A percentile compares a stretch with the other conserved stretches of the same genome.
These are phyloP conservation scores for Ptychochromis oligacanthus DNA, from an alignment of 2,113 vertebrate genomes.

Conservation along the genomic window DNA sequence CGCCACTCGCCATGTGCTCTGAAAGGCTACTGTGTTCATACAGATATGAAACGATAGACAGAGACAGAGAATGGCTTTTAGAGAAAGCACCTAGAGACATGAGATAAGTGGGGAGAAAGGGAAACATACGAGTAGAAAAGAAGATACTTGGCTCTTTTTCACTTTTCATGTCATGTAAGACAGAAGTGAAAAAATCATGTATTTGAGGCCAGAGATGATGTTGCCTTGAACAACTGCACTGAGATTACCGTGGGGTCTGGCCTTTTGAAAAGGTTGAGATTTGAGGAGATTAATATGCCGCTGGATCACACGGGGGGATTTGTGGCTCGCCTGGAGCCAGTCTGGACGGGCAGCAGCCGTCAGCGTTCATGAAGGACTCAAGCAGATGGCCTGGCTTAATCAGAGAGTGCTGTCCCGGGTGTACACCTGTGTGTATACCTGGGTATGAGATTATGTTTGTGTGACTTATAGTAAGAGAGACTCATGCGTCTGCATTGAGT, in stretches of 20 bases:
- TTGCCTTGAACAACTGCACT: conserved; percentile 21
- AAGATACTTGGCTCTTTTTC: conserved; percentile 1
- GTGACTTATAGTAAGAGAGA: neutral
- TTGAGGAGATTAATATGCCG: conserved; percentile 65
- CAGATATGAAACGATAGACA: conserved; percentile 63
- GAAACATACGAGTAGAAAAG: conserved; percentile 23
- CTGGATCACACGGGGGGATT: conserved; percentile 47
- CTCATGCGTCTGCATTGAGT: neutral
- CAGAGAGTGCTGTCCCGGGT: conserved; percentile 34
- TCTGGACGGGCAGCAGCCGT: conserved; percentile 42
- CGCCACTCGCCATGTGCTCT: conserved; percentile 50
- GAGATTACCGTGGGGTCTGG: conserved; percentile 44
- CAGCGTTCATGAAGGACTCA: conserved; percentile 30
- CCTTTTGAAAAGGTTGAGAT: conserved; percentile 69
- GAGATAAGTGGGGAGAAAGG: conserved; percentile 57
- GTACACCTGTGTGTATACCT: neutral
- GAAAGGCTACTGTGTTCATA: conserved; percentile 67
- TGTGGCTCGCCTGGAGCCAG: conserved; percentile 16
- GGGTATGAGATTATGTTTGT: neutral
- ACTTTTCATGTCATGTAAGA: conserved; percentile 17
- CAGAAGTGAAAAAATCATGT: conserved; percentile 43
- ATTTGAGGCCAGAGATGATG: conserved; percentile 37
- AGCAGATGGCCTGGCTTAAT: conserved; percentile 65
- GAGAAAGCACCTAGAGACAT: conserved; percentile 52
- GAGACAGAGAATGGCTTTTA: conserved; percentile 66